Percentiles rank a stretch among this genome's conserved stretches.
These are phyloP conservation scores for Cotesia glomerata DNA, from an alignment of 1,140 invertebrate genomes.

Conservation along the genomic window DNA sequence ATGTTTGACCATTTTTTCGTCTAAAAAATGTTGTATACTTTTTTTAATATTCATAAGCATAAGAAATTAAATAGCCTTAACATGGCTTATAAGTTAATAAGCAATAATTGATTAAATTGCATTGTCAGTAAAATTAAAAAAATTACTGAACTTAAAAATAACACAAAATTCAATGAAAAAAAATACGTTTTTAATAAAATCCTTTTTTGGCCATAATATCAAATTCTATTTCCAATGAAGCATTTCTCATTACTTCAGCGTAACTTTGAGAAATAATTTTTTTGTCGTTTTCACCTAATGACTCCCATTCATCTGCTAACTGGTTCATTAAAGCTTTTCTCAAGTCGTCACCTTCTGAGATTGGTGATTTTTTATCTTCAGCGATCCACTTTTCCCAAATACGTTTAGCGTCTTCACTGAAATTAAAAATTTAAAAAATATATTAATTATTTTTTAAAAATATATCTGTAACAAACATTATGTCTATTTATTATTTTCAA, in stretches of 20 bases:
- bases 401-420: conserved; percentile 53
- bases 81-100: too few species aligned
- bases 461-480: too few species aligned
- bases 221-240: conserved; percentile 13
- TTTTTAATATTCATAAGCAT: too few species aligned
- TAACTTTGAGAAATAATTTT: conserved; percentile 43
- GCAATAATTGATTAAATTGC: too few species aligned
- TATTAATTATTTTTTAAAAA: neutral
- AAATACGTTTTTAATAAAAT: neutral
- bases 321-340: conserved; percentile 44
- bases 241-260: conserved; percentile 37
- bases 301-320: conserved; percentile 53
- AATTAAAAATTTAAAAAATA: conserved; percentile 28
- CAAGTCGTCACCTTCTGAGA: conserved; percentile 31
- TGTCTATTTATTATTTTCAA: too few species aligned
- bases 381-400: conserved; percentile 51
- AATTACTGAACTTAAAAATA: too few species aligned
- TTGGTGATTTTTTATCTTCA: conserved; percentile 44
- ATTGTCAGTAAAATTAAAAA: too few species aligned
- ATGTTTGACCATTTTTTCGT: too few species aligned
- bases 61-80: too few species aligned
- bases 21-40: too few species aligned
- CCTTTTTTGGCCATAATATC: neutral
- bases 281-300: conserved; percentile 48
- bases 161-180: neutral